phyloP scores from a whole-genome alignment of 2,888 invertebrate genomes.

The Lysandra coridon region DNA sequence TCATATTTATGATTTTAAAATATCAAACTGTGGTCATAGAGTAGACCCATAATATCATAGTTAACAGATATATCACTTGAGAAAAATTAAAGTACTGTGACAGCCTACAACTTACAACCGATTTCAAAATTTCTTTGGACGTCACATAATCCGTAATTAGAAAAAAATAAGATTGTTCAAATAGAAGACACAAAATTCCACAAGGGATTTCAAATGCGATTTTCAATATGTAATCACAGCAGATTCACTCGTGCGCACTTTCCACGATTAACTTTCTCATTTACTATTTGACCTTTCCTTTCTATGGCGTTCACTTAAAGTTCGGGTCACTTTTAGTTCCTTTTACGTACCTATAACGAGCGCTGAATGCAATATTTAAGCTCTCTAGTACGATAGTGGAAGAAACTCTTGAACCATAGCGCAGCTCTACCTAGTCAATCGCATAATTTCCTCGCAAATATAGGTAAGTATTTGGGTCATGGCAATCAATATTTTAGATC shows the following conservation, averaged over 20 bases:
- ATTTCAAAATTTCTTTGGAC: too few relatives aligned
- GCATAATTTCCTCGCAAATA: not conserved
- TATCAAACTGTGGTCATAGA: too few relatives aligned
- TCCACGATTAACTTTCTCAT: constrained; percentile 79
- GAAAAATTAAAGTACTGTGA: too few relatives aligned
- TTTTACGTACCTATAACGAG: constrained; percentile 18
- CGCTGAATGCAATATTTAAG: constrained; percentile 21
- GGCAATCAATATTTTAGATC: not conserved
- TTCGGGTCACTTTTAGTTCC: constrained; percentile 54
- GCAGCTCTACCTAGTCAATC: not conserved
- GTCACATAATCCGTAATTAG: too few relatives aligned
- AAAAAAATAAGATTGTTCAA: not conserved
- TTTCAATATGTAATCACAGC: constrained; percentile 51
- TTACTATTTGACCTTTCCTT: constrained; percentile 75
- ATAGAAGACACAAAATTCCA: not conserved
- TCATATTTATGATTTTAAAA: too few relatives aligned
- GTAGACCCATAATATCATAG: too few relatives aligned
- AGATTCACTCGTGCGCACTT: constrained; percentile 70
- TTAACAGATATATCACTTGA: too few relatives aligned
- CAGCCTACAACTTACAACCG: too few relatives aligned
- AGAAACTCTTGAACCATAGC: not conserved
- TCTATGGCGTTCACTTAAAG: constrained; percentile 63
- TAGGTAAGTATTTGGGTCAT: not conserved
- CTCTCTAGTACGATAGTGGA: not conserved
- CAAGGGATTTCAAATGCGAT: constrained; percentile 30